Evolutionary conservation across 2,888 invertebrate genomes (phyloP).

Genomic region (Eristalinus sepulchralis): DNA sequence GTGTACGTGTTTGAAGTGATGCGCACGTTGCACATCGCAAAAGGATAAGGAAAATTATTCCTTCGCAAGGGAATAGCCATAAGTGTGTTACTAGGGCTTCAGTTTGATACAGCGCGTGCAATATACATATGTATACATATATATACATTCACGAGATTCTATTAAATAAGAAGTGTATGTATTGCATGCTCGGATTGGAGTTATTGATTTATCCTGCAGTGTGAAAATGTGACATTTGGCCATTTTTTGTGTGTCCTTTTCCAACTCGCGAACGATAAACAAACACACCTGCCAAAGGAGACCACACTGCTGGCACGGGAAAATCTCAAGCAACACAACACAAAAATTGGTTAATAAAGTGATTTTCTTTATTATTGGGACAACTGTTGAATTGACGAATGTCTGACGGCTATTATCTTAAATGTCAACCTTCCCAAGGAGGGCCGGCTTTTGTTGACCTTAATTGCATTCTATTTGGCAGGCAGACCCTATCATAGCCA

Average conservation of each 20-base stretch:
- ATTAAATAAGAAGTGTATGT: background rate
- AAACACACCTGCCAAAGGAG: background rate
- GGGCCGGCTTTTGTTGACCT: conserved; percentile 44
- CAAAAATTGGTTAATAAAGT: conserved; percentile 36
- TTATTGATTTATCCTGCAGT: conserved; percentile 62
- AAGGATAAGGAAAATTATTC: conserved; percentile 4
- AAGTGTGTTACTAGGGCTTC: conserved; percentile 47
- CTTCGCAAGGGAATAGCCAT: background rate
- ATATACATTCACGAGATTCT: background rate
- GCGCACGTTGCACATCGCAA: conserved; percentile 46
- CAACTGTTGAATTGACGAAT: conserved; percentile 56
- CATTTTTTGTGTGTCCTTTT: conserved; percentile 38
- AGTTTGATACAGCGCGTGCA: background rate
- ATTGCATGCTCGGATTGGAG: background rate
- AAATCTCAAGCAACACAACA: conserved; percentile 5
- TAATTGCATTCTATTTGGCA: background rate
- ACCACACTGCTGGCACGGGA: background rate
- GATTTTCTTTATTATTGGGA: background rate
- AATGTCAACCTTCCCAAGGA: conserved; percentile 1
- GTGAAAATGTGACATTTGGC: conserved; percentile 5
- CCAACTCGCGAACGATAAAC: conserved; percentile 33
- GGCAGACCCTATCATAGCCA: background rate
- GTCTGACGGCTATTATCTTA: background rate
- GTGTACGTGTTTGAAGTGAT: conserved; percentile 32
- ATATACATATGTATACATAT: background rate